Evolutionary conservation across 2,113 vertebrate species (phyloP), one percentile per base, ranked within the genome.

Genomic region (Dipodomys merriami): DNA sequence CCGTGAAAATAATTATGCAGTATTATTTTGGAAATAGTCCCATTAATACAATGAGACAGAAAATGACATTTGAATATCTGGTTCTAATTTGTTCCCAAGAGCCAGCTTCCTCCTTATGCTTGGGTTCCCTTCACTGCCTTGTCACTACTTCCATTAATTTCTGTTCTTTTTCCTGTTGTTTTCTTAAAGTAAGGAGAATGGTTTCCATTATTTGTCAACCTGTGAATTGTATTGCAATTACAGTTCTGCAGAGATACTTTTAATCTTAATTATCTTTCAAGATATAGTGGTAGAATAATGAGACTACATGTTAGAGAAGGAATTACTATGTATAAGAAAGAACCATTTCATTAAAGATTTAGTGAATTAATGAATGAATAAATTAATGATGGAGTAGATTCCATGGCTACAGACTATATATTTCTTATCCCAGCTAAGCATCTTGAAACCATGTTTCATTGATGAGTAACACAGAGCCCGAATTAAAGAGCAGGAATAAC

Each of bases 261-360:
- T 71, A 77, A 77, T 84, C 78, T 89, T 91, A 87, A 87, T 85
- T 93, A 87, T 87, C 29, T 87, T 93, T 86, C 13, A 22, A 65
- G 33, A 87, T 84, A 84, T 6, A 60, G n/a, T 49, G 6, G 29
- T 67, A 69, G 33, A 80, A 82, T 84, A 91, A 96, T 49, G 25
- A 94, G 16, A 3, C 22, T 65, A 27, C 9, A 85, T 90, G 29
- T 90, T 93, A 15, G 8, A 85, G 13, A 35, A 78, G 30, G 27
- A 87, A 73, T 87, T 73, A 73, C 71, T 65, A 67, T 60, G 18
- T 67, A 62, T 6, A 91, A 16, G 3, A 72, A 95, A 94, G 29
- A 15, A 78, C 1, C 12, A 78, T 81, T 87, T 89, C 30, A 84
- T 88, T 87, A 84, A 74, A 86, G 9, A 83, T 89, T 94, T 94